These are phyloP conservation scores for Esox lucius DNA, from an alignment of 2,797 vertebrate species.

Conservation along the genomic window DNA sequence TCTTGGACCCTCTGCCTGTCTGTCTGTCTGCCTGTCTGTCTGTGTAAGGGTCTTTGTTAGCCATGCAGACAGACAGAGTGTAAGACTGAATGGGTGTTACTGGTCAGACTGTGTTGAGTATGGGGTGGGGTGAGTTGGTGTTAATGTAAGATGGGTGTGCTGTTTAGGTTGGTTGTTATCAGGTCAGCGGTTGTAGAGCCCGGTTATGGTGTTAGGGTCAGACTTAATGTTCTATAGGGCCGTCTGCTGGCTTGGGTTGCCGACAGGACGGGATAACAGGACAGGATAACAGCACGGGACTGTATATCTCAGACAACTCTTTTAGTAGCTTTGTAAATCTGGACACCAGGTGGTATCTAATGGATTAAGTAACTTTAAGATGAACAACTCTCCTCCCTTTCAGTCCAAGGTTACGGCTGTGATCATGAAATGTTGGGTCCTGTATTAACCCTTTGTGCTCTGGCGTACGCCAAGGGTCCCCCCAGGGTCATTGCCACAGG, in stretches of 20 bases:
- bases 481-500: not conserved
- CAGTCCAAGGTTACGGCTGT: not conserved
- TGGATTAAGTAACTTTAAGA: not conserved
- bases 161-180: slow-evolving; percentile 8
- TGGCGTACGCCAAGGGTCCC: too few relatives aligned
- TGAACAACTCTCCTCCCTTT: not conserved
- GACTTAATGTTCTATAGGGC: not conserved
- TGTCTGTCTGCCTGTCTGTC: not conserved
- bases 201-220: not conserved
- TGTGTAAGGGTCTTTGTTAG: not conserved
- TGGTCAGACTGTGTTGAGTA: slow-evolving; percentile 13
- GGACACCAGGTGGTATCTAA: not conserved
- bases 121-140: not conserved
- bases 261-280: not conserved
- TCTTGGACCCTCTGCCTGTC: not conserved
- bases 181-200: not conserved
- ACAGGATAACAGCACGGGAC: not conserved
- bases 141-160: slow-evolving; percentile 1
- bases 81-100: not conserved
- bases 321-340: not conserved
- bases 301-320: not conserved
- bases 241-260: not conserved
- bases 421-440: not conserved
- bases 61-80: not conserved
- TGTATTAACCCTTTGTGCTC: not conserved